Conservation (phyloP, 1,140 invertebrate species). For the Drosophila lini region DNA sequence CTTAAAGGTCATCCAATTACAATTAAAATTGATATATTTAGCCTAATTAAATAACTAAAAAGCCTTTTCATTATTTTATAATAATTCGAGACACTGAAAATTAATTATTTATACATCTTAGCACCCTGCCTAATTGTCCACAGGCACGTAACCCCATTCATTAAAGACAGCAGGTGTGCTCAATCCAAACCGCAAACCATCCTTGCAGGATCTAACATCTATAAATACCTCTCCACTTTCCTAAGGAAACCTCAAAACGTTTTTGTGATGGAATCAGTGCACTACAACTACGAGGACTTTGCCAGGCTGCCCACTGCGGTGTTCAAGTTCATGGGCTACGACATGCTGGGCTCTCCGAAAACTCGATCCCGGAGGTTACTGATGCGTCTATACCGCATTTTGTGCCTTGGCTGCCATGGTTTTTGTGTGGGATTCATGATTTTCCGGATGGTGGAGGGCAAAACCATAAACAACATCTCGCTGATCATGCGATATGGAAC, state of each 20-base stretch:
- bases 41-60: background rate
- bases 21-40: background rate
- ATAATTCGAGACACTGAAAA: background rate
- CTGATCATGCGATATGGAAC: conserved; percentile 55
- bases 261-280: conserved; percentile 32
- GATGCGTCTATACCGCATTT: conserved; percentile 24
- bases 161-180: background rate
- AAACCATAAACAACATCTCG: conserved; percentile 11
- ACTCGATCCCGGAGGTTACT: background rate
- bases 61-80: background rate
- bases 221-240: conserved; percentile 25
- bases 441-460: conserved; percentile 28
- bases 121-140: conserved; percentile 14
- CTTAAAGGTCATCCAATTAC: background rate
- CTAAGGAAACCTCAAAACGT: background rate
- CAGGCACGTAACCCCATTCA: background rate
- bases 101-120: conserved; percentile 20
- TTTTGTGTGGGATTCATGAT: conserved; percentile 31
- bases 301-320: conserved; percentile 16
- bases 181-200: conserved; percentile 32
- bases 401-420: conserved; percentile 30
- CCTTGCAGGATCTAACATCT: conserved; percentile 16
- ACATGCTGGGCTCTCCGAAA: conserved; percentile 16
- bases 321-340: conserved; percentile 37
- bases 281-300: conserved; percentile 50